phyloP scores from a whole-genome alignment of 1,140 invertebrate genomes.

The Meloidogyne floridensis region DNA sequence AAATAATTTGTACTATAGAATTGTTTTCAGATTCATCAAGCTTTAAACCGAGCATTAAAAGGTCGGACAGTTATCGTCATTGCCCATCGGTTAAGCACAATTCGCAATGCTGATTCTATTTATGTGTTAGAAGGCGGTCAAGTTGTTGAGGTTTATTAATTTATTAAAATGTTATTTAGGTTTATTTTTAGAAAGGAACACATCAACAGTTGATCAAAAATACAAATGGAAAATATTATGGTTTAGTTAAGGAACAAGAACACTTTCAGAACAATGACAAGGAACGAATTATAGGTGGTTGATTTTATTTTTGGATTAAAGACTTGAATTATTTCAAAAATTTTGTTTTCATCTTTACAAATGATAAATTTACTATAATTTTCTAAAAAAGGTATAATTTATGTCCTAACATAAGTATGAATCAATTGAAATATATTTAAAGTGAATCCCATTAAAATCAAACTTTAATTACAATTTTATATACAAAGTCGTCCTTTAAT shows the following conservation, averaged over 20 bases:
- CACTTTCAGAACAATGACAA: neutral
- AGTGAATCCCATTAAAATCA: too few relatives aligned
- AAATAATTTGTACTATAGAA: neutral
- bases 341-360: too few relatives aligned
- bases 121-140: conserved; percentile 42
- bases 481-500: too few relatives aligned
- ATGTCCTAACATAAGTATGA: too few relatives aligned
- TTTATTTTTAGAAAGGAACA: conserved; percentile 42
- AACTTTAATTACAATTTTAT: too few relatives aligned
- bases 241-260: conserved; percentile 18
- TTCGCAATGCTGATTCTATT: conserved; percentile 73
- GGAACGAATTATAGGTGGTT: neutral
- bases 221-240: conserved; percentile 21
- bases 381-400: too few relatives aligned
- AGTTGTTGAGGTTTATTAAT: conserved; percentile 31
- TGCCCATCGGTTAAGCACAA: conserved; percentile 76
- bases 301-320: too few relatives aligned
- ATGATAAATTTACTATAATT: too few relatives aligned
- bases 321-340: too few relatives aligned
- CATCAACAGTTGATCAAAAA: conserved; percentile 46
- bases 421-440: too few relatives aligned
- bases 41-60: conserved; percentile 67
- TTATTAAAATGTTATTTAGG: conserved; percentile 58
- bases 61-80: conserved; percentile 76
- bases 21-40: conserved; percentile 67